Conservation (phyloP, 2,113 vertebrate genomes). For the Leptosomus discolor region DNA sequence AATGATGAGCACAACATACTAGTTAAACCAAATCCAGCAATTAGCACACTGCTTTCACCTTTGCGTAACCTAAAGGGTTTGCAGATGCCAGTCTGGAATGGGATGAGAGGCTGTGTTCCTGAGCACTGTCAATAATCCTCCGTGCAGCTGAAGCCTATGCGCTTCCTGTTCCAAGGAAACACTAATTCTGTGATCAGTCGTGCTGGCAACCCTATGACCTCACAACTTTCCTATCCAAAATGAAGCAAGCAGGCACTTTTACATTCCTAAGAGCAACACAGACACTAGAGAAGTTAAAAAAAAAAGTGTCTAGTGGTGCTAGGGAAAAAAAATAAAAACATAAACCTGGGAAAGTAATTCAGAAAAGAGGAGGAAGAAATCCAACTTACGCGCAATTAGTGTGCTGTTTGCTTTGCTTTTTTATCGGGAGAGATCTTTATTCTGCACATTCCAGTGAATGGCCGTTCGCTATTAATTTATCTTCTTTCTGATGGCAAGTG, state of each 20-base stretch:
- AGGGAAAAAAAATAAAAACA: not conserved
- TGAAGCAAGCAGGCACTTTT: not conserved
- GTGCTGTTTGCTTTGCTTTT: not conserved
- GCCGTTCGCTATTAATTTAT: not conserved
- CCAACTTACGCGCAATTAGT: not conserved
- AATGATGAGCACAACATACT: not conserved
- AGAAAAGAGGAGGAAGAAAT: not conserved
- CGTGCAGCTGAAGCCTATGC: not conserved
- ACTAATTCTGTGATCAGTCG: not conserved
- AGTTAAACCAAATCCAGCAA: not conserved
- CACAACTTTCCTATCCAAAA: not conserved
- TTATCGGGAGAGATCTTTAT: not conserved
- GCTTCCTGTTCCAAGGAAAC: not conserved
- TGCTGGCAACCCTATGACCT: not conserved
- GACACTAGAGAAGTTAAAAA: not conserved
- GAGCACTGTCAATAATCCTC: not conserved
- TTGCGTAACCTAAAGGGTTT: not conserved
- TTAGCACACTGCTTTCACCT: not conserved
- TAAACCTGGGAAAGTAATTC: not conserved
- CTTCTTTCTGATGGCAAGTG: constrained; percentile 5
- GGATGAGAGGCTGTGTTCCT: not conserved
- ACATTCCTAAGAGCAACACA: not conserved
- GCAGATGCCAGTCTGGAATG: not conserved
- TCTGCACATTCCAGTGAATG: constrained; percentile 18
- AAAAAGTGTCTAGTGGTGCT: not conserved